A percentile compares a stretch with the other conserved stretches of the same genome.
phyloP scores from a whole-genome alignment of 2,797 vertebrate species.

The Melanotaenia boesemani region DNA sequence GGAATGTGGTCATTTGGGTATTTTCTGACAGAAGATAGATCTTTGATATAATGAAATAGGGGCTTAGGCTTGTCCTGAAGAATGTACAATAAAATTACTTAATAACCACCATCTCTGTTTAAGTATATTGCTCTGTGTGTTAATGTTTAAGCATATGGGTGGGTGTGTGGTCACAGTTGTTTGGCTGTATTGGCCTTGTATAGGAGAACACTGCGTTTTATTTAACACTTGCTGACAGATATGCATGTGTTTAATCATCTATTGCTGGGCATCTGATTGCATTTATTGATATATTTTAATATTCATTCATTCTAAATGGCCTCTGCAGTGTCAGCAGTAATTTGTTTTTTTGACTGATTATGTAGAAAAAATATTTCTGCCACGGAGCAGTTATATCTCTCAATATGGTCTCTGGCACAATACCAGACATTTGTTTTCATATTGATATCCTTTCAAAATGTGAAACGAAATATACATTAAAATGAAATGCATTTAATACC shows the following conservation, averaged over 20 bases:
- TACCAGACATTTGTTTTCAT: conserved; percentile 13
- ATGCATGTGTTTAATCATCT: conserved; percentile 44
- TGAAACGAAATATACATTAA: conserved; percentile 29
- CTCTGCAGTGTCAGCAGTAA: conserved; percentile 25
- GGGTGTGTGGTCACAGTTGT: background rate
- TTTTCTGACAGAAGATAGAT: conserved; percentile 75
- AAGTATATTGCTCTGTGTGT: conserved; percentile 37
- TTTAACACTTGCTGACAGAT: conserved; percentile 43
- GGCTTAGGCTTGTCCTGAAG: conserved; percentile 66
- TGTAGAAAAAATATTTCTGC: conserved; percentile 9
- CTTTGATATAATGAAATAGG: conserved; percentile 82
- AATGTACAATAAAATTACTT: conserved; percentile 74
- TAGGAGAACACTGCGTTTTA: conserved; percentile 18
- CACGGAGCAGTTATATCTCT: conserved; percentile 19
- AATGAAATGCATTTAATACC: conserved; percentile 3
- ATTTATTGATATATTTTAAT: conserved; percentile 45
- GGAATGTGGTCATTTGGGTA: conserved; percentile 78
- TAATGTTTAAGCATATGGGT: conserved; percentile 2
- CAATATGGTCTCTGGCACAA: conserved; percentile 3
- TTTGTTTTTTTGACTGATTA: conserved; percentile 29
- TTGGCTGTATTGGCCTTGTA: conserved; percentile 11
- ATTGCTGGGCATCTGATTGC: conserved; percentile 47
- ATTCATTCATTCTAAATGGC: conserved; percentile 49
- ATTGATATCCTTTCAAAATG: conserved; percentile 24
- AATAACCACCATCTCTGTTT: conserved; percentile 64